Base-by-base conservation (phyloP, 2,797 vertebrate species). In the Oceanodroma leucorhoa region DNA sequence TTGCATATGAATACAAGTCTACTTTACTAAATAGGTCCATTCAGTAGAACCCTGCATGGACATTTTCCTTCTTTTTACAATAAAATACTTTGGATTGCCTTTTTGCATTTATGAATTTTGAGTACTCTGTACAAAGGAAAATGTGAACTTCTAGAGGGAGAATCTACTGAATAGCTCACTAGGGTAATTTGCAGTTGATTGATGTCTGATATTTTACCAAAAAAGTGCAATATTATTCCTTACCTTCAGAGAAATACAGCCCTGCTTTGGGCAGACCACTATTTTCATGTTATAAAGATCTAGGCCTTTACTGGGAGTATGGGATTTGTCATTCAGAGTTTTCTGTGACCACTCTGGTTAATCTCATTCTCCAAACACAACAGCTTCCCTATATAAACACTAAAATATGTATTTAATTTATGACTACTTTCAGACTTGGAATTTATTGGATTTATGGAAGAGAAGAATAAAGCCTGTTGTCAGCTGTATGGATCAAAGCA, bases 321-420 rank as follows among this genome's bases (percentile, higher is more conserved):
- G 15, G 54, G 36, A 93, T 96, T 97, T 92, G 50, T 73, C 91
- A 84, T 80, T 80, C n/a, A 61, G 51, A 77, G 34, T 95, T 94
- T 96, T 91, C 67, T 93, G 40, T 84, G 65, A 94, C 60, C 51
- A 83, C 30, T 95, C 90, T 96, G 87, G 34, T 88, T 93, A 96
- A 78, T 95, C 82, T 96, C 83, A 89, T 61, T 91, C 75, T 93
- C 86, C 69, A 96, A 97, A 95, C 60, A 89, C 50, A 96, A 75
- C 64, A 84, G 46, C 64, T 94, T 92, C 34, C 30, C 36, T 55
- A 40, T 46, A 83, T 50, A 96, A 96, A 96, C 60, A 96, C 22
- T 85, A 89, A 94, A 90, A 83, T 65, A 53, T 77, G 24, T n/a
- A 32, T 67, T 87, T 93, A 91, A 95, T 92, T 97, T 96, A 94